Percentiles rank a stretch among this genome's conserved stretches.
phyloP scores from a whole-genome alignment of 1,140 invertebrate genomes.

The Gonatopus flavifemur region DNA sequence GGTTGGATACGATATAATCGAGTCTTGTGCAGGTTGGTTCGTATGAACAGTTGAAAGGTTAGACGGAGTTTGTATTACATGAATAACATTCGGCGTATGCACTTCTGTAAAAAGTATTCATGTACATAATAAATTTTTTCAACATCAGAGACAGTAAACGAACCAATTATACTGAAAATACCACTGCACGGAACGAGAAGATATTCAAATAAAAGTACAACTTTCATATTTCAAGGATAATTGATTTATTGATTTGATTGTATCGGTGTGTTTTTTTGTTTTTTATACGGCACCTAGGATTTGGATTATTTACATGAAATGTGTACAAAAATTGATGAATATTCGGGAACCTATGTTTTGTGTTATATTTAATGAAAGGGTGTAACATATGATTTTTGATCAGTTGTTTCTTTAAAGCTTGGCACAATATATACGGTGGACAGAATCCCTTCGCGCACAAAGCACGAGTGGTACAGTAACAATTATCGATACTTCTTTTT shows the following conservation, averaged over 20 bases:
- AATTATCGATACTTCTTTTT: neutral
- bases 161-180: neutral
- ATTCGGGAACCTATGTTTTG: too few relatives aligned
- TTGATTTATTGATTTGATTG: too few relatives aligned
- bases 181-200: neutral
- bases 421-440: neutral
- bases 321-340: too few relatives aligned
- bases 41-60: slow-evolving; percentile 10
- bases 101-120: slow-evolving; percentile 34
- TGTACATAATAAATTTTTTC: slow-evolving; percentile 3
- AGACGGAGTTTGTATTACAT: slow-evolving; percentile 21
- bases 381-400: neutral
- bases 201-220: neutral
- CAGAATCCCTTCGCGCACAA: neutral
- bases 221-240: neutral
- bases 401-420: neutral
- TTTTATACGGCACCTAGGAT: too few relatives aligned
- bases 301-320: too few relatives aligned
- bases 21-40: slow-evolving; percentile 4
- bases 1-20: slow-evolving; percentile 11
- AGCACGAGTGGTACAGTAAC: neutral
- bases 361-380: neutral
- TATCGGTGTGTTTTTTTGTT: too few relatives aligned
- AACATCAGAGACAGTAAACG: slow-evolving; percentile 17
- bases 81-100: slow-evolving; percentile 24